Evolutionary conservation across 1,140 invertebrate species (phyloP), one percentile per base, ranked within the genome.

Genomic region (Gryllus bimaculatus): DNA sequence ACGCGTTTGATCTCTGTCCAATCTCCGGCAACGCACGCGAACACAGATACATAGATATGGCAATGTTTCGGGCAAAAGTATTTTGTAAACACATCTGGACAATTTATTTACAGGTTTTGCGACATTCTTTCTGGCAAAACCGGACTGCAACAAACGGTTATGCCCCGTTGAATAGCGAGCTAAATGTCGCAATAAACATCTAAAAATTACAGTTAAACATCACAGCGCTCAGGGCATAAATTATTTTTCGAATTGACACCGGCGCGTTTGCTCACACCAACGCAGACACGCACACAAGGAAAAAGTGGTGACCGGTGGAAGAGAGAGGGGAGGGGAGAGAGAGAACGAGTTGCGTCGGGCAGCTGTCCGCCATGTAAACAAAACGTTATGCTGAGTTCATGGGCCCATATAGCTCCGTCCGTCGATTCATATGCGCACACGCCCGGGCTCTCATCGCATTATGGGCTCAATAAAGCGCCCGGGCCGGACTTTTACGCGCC

Each of bases 181-280:
- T 66, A 66, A 66, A 66, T 18, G 54, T 13, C 54, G 18, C 54
- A 66, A 66, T 66, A 66, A 66, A 66, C 54, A 66, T 66, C 54
- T 66, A 66, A 66, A 66, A 66, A 66, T 66, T 66, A 66, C 54
- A 66, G 54, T 66, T 66, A 66, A 66, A 66, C 54, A 66, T 66
- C 54, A 66, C 54, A 13, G 54, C 54, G 18, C 18, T 18, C 54
- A 7, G 18, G 54, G 10, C 54, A 66, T 66, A 66, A 13, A 66
- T 66, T 66, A 66, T 66, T 66, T 66, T 66, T 66, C 54, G 7
- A 66, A 66, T 66, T 66, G 54, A 66, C 54, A 66, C 18, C 54
- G 54, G 26, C 26, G 26, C 26, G 26, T 39, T 39, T 39, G 26
- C 26, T 39, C 26, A 39, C 26, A 39, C 26, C 26, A 39, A 39